Base-by-base conservation (phyloP, 1,140 invertebrate genomes). In the Himalopsyche phryganea region DNA sequence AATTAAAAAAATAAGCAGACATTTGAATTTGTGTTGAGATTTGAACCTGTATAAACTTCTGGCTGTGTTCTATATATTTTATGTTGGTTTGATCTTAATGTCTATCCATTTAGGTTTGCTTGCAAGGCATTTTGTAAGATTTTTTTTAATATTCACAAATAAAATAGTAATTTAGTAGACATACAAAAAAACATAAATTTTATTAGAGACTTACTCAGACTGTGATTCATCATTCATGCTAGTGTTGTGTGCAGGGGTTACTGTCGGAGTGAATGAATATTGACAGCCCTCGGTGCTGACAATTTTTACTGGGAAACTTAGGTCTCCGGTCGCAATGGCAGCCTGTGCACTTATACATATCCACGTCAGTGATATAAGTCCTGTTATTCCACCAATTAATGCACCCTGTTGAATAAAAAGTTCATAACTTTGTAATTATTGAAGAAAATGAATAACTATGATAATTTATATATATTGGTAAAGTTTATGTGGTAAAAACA, bases 321-420 rank as follows among this genome's bases (percentile, higher is more conserved):
- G 54, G 57, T 77, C 69, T 1, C 83, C 84, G 13, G 70, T 75
- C 0, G 84, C 82, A 42, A 90, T 85, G 1, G 86, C 83, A 3
- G 86, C 70, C 71, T 93, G 88, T 0, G 89, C 85, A 9, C 89
- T 87, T 14, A 93, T 75, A 33, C 87, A 90, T 32, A 96, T 80
- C 91, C 91, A 96, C 55, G 87, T 83, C 74, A 92, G 87, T 32
- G 91, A 82, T 13, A 79, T 66, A 6, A 96, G 72, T 14, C 90
- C 85, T 7, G 78, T 73, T 1, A 89, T 58, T 10, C 90, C 84
- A n/a, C 93, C 93, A 28, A 81, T 75, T 4, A 90, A 72, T 0
- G 91, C 92, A 28, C 92, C 92, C 89, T 93, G 65, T 76, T 81
- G 77, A 45, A 41, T 36, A 41, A 46, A 23, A 53, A 19, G 18